These are phyloP conservation scores for Branchellion lobata DNA, from an alignment of 2,888 invertebrate genomes.

Conservation along the genomic window DNA sequence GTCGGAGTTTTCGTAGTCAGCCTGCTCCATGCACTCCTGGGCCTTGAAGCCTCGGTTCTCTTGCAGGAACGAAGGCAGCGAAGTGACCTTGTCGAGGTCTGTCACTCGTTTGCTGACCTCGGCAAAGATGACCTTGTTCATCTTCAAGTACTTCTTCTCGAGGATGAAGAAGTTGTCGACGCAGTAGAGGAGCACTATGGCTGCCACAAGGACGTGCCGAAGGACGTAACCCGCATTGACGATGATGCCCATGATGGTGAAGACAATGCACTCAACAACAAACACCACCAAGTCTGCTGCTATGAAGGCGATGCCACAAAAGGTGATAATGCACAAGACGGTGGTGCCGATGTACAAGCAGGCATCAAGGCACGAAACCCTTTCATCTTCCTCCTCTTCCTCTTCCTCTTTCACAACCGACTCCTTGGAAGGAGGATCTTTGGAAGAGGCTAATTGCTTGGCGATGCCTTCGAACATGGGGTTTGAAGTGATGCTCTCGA, in stretches of 20 bases:
- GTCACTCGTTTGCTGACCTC: conserved; percentile 59
- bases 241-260: conserved; percentile 61
- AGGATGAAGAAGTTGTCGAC: conserved; percentile 61
- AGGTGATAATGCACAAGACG: conserved; percentile 46
- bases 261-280: conserved; percentile 51
- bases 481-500: background rate
- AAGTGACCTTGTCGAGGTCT: conserved; percentile 52
- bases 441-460: no score
- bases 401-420: background rate
- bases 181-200: conserved; percentile 60
- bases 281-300: conserved; percentile 50
- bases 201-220: conserved; percentile 58
- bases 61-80: conserved; percentile 53
- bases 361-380: conserved; percentile 9
- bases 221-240: conserved; percentile 60
- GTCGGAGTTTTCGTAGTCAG: conserved; percentile 52
- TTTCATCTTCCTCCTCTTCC: background rate
- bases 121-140: conserved; percentile 58
- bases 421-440: background rate
- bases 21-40: conserved; percentile 52
- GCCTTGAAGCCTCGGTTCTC: conserved; percentile 55
- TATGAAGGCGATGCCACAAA: conserved; percentile 52
- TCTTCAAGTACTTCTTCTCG: conserved; percentile 59
- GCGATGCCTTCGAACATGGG: background rate
- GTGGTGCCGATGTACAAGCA: conserved; percentile 41